Percentiles rank a stretch among this genome's conserved stretches.
Evolutionary conservation across 1,140 invertebrate genomes (phyloP).

Genomic region (Achroia grisella): DNA sequence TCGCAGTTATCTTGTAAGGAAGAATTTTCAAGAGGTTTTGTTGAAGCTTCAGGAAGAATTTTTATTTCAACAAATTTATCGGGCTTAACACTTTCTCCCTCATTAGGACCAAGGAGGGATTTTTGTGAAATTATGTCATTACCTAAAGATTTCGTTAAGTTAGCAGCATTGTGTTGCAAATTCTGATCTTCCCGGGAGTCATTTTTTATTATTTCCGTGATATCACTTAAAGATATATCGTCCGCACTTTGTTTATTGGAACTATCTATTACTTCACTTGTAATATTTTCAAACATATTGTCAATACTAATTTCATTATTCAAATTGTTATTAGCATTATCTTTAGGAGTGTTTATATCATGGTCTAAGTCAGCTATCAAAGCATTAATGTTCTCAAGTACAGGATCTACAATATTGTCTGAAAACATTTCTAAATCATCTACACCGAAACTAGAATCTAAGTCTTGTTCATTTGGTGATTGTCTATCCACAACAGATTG

Average conservation of each 20-base stretch:
- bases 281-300: conserved; percentile 37
- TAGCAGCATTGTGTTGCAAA: too few species aligned
- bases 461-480: background rate
- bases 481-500: background rate
- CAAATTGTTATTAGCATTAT: conserved; percentile 18
- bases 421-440: conserved; percentile 46
- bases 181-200: background rate
- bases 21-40: too few species aligned
- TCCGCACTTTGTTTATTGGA: background rate
- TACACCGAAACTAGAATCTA: conserved; percentile 31
- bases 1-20: too few species aligned
- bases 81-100: too few species aligned
- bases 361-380: conserved; percentile 56
- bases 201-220: conserved; percentile 5
- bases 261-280: conserved; percentile 12
- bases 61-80: too few species aligned
- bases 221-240: conserved; percentile 5
- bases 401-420: conserved; percentile 44
- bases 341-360: conserved; percentile 42
- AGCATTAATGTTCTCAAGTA: conserved; percentile 55
- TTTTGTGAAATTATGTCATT: too few species aligned
- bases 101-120: too few species aligned
- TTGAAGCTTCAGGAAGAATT: too few species aligned
- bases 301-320: conserved; percentile 28
- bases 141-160: too few species aligned